phyloP scores from a whole-genome alignment of 2,797 vertebrate species.

The Sciurus vulgaris region DNA sequence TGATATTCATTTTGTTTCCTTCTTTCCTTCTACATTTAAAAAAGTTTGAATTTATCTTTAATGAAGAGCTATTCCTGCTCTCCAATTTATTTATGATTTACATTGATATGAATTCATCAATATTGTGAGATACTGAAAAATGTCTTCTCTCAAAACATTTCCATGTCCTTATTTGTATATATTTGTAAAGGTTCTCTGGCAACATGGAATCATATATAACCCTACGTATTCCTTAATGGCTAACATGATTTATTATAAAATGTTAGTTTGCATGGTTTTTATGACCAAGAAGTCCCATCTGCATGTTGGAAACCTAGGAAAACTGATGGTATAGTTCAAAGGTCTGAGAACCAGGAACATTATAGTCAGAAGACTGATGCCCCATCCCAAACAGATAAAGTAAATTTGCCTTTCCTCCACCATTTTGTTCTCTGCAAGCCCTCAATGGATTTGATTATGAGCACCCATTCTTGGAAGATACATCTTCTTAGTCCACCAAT shows the following conservation, averaged over 20 bases:
- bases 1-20: not conserved
- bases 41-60: not conserved
- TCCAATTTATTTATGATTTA: not conserved
- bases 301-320: not conserved
- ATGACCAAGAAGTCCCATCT: not conserved
- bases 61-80: not conserved
- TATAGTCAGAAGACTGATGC: not conserved
- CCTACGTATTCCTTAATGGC: too few species aligned
- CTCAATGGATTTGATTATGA: not conserved
- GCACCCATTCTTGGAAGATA: fast-evolving
- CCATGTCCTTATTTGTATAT: too few species aligned
- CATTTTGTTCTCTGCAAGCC: not conserved
- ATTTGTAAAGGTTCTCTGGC: not conserved
- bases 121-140: not conserved
- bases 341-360: not conserved
- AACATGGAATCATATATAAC: not conserved
- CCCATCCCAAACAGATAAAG: not conserved
- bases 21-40: not conserved
- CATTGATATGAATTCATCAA: not conserved
- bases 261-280: not conserved
- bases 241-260: too few species aligned
- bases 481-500: not conserved
- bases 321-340: too few species aligned
- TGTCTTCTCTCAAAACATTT: too few species aligned
- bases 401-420: too few species aligned